Evolutionary conservation across 2,888 invertebrate genomes (phyloP), one percentile per base, ranked within the genome.

Genomic region (Dryocosmus kuriphilus): DNA sequence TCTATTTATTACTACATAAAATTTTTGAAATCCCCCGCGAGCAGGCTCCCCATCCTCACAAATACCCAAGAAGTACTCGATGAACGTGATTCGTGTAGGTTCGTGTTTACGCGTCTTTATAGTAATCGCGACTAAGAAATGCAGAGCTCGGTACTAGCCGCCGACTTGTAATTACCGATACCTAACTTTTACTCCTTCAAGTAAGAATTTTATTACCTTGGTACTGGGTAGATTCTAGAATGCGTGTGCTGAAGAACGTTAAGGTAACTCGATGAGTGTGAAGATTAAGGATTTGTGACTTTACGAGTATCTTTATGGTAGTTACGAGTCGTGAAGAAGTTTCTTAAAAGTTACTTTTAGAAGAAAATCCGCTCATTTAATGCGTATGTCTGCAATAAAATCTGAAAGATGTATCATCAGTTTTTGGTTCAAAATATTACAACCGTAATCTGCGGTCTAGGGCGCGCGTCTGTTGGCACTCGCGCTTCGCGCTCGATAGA

Each of bases 1-100:
- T 83, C 77, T 86, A 84, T 84, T 88, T 86, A 87, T 81, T 84
- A 83, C 86, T 84, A 85, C 83, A 82, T 85, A 85, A 86, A 88
- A 87, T 85, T 82, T 85, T 86, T 79, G 81, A 86, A 86, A 86
- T 84, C 80, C 82, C 76, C 46, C 61, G 5, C 61, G 35, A 55
- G 19, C 35, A 32, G 63, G 60, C 75, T 75, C 9, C 51, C 51
- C n/a, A 51, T 51, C 9, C 51, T n/a, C 8, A 46, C 46, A 46
- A 30, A 46, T 8, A 67, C 46, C n/a, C 8, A 38, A 2, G 24
- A 46, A 67, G 19, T 67, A 24, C 27, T 46, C 67, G 46, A 67
- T 67, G 46, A 46, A 46, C 41, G 41, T 67, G 46, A 46, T 67
- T 67, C 46, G 27, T 9, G 7, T 24, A 27, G 38, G 27, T 67